Evolutionary conservation across 2,888 invertebrate species (phyloP), one percentile per base, ranked within the genome.

Genomic region (Drosophila infuscata): DNA sequence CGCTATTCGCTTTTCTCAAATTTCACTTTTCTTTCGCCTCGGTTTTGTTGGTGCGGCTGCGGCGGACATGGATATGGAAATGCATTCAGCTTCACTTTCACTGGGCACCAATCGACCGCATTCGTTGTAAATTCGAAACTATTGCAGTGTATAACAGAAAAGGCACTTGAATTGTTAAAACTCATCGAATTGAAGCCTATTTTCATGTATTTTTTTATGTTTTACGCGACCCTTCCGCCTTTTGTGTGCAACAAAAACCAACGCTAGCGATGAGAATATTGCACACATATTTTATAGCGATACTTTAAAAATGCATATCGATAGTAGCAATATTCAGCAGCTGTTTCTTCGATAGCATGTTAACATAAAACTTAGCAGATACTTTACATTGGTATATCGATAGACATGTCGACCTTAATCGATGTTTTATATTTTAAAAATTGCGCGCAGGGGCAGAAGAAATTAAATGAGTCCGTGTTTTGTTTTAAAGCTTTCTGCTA

Each of bases 1-100:
- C 70, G 67, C 71, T 83, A 77, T 68, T 81, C 61, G 53, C 33
- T 66, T 59, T 71, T 62, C 82, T 56, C 54, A 69, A 79, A 77
- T 77, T 89, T 84, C 85, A 89, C 88, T 85, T 85, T 83, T 88
- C 71, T 67, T 79, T 74, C 70, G 64, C 57, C 70, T 70, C 70
- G 71, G 65, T 83, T 83, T 84, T 89, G 89, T 84, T 89, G 85
- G 59, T 87, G 71, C 60, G 65, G 70, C 70, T 62, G 66, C 69
- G 70, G 75, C 75, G 82, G 67, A 69, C 87, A 83, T 72, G 76
- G 70, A 86, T 54, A 70, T 83, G 79, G 79, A 69, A 81, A 59
- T 70, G 64, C 61, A 67, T 77, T 52, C 56, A 81, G 57, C 65
- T 73, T 63, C 57, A 63, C 59, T 73, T 73, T 73, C 69, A 73